Conservation (phyloP, 1,140 invertebrate genomes). For the Hormaphis cornu region DNA sequence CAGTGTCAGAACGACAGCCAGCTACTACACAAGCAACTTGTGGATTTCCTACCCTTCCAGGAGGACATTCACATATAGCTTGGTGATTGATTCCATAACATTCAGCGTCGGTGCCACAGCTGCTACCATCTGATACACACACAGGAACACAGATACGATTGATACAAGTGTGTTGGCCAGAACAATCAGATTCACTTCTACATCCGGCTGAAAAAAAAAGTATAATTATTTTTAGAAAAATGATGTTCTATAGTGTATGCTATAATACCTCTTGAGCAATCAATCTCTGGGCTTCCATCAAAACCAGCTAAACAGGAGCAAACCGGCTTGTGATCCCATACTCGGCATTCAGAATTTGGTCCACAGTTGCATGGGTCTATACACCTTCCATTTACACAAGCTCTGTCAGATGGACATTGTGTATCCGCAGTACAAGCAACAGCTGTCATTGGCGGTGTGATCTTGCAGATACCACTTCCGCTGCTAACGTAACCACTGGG, state of each 20-base stretch:
- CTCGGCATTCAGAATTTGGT: slow-evolving; percentile 65
- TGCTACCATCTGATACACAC: slow-evolving; percentile 54
- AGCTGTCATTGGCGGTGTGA: slow-evolving; percentile 53
- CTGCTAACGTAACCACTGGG: slow-evolving; percentile 77
- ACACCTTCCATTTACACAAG: slow-evolving; percentile 70
- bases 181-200: slow-evolving; percentile 58
- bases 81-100: slow-evolving; percentile 68
- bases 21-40: slow-evolving; percentile 61
- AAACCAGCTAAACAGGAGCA: slow-evolving; percentile 71
- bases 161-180: slow-evolving; percentile 63
- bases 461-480: slow-evolving; percentile 66
- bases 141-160: slow-evolving; percentile 68
- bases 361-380: slow-evolving; percentile 72
- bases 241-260: neutral
- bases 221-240: neutral
- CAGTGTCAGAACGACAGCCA: slow-evolving; percentile 63
- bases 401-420: slow-evolving; percentile 62
- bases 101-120: slow-evolving; percentile 61
- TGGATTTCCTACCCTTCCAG: slow-evolving; percentile 72
- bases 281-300: slow-evolving; percentile 67
- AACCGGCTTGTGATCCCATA: slow-evolving; percentile 71
- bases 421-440: slow-evolving; percentile 63
- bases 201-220: slow-evolving; percentile 42
- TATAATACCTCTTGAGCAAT: slow-evolving; percentile 53
- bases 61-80: slow-evolving; percentile 68